Evolutionary conservation across 2,888 invertebrate species (phyloP).

Genomic region (Tryphoninae sp.): DNA sequence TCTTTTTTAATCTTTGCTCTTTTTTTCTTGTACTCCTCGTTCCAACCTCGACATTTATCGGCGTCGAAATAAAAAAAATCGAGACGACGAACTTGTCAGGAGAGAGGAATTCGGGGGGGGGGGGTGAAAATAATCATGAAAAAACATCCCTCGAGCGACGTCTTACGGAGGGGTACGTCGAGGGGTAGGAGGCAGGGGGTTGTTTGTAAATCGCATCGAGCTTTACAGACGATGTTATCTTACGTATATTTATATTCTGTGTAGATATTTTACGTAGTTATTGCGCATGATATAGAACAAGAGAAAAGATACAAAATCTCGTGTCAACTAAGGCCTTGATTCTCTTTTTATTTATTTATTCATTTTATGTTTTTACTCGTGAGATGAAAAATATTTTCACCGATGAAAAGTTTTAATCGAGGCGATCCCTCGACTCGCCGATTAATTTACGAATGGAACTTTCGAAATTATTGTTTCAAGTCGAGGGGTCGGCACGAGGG

Average conservation of each 20-base stretch:
- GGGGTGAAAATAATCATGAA: neutral
- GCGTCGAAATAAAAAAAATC: no score
- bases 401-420: constrained; percentile 5
- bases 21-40: constrained; percentile 20
- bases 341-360: neutral
- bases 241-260: constrained; percentile 29
- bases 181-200: no score
- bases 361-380: neutral
- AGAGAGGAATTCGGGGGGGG: no score
- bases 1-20: constrained; percentile 24
- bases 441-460: neutral
- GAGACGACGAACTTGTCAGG: no score
- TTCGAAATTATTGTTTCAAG: neutral
- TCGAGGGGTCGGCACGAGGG: neutral
- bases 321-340: neutral
- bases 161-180: no score
- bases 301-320: neutral
- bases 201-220: neutral
- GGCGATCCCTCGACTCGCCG: neutral
- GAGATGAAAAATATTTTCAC: neutral
- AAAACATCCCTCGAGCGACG: no score
- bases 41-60: neutral
- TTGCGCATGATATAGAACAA: constrained; percentile 31
- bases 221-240: constrained; percentile 6
- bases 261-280: constrained; percentile 30